These are phyloP conservation scores for Eidolon helvum DNA, from an alignment of 2,113 vertebrate species.

Conservation along the genomic window DNA sequence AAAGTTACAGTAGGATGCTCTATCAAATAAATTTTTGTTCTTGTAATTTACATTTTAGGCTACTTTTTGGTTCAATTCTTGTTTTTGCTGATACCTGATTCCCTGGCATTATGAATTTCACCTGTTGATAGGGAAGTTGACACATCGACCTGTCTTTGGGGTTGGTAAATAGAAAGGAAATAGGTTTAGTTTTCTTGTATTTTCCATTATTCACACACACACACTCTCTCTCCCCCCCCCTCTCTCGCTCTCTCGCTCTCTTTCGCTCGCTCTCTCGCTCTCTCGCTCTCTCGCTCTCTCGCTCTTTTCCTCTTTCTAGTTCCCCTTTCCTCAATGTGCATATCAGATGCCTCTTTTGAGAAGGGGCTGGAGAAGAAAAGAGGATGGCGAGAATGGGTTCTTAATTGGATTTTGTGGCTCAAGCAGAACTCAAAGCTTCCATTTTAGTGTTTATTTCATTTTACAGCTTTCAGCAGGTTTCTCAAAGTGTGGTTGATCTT, in stretches of 20 bases:
- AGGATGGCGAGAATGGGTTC: not conserved
- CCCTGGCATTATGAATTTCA: not conserved
- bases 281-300: not conserved
- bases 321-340: not conserved
- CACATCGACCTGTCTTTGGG: not conserved
- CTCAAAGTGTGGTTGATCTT: constrained; percentile 14
- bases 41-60: constrained; percentile 16
- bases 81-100: not conserved
- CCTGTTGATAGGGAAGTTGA: not conserved
- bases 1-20: constrained; percentile 22
- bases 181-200: not conserved
- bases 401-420: not conserved
- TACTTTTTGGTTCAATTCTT: not conserved
- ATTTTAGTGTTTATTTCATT: constrained; percentile 13
- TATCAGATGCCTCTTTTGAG: not conserved
- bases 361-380: not conserved
- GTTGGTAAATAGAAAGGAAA: not conserved
- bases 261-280: not conserved
- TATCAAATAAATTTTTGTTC: constrained; percentile 1
- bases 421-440: not conserved
- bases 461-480: constrained; percentile 30
- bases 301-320: not conserved
- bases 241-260: not conserved
- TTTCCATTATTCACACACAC: not conserved
- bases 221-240: too few relatives aligned